These are phyloP conservation scores for Selene dorsalis DNA, from an alignment of 2,797 vertebrate genomes.

Conservation along the genomic window DNA sequence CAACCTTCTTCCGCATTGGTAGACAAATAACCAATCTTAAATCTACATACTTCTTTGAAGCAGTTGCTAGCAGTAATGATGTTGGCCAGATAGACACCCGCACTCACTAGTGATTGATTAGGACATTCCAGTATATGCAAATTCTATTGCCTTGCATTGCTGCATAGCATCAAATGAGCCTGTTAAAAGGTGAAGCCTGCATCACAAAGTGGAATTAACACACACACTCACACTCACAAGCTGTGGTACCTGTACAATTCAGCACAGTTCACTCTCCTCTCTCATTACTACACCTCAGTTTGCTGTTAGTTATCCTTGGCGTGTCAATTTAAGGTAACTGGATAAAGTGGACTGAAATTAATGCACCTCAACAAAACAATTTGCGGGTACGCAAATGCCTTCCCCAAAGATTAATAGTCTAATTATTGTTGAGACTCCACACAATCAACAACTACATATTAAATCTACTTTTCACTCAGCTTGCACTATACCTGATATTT, in stretches of 20 bases:
- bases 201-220: neutral
- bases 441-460: slow-evolving; percentile 65
- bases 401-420: slow-evolving; percentile 72
- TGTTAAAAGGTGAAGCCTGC: neutral
- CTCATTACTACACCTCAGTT: slow-evolving; percentile 62
- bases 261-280: slow-evolving; percentile 31
- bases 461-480: slow-evolving; percentile 51
- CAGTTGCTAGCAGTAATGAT: neutral
- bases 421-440: slow-evolving; percentile 63
- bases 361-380: slow-evolving; percentile 71
- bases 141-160: neutral
- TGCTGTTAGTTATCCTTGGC: slow-evolving; percentile 56
- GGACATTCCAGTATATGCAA: neutral
- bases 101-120: neutral
- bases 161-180: slow-evolving; percentile 4
- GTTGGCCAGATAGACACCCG: neutral
- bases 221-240: neutral
- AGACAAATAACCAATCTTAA: neutral
- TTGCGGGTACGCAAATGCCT: slow-evolving; percentile 62
- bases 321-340: slow-evolving; percentile 74
- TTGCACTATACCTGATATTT: slow-evolving; percentile 36
- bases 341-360: slow-evolving; percentile 73
- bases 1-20: too few species aligned
- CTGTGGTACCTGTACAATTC: neutral
- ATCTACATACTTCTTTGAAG: neutral